Evolutionary conservation across 1,140 invertebrate species (phyloP).

Genomic region (Augochlora pura): DNA sequence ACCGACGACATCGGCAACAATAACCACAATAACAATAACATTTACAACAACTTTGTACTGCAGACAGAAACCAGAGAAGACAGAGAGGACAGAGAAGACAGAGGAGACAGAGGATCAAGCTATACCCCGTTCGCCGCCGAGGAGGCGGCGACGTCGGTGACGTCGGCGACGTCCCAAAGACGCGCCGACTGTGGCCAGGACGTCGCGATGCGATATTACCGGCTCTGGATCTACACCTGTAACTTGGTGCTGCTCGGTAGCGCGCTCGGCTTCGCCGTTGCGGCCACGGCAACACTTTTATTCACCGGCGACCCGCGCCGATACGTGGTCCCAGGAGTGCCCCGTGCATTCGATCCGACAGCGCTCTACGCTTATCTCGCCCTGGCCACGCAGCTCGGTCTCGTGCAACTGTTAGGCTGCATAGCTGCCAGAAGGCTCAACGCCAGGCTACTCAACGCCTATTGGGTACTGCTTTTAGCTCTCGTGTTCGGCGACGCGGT

Average conservation of each 20-base stretch:
- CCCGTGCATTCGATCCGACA: constrained; percentile 88
- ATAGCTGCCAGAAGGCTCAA: constrained; percentile 89
- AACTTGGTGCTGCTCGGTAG: constrained; percentile 91
- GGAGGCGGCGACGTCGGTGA: constrained; percentile 68
- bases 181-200: constrained; percentile 71
- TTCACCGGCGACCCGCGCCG: constrained; percentile 84
- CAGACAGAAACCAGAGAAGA: constrained; percentile 45
- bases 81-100: constrained; percentile 34
- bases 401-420: constrained; percentile 88
- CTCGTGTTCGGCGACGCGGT: constrained; percentile 91
- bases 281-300: constrained; percentile 86
- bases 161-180: constrained; percentile 65
- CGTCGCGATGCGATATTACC: constrained; percentile 87
- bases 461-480: constrained; percentile 90
- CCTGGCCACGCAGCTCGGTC: constrained; percentile 85
- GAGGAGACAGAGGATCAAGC: background rate
- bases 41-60: constrained; percentile 54
- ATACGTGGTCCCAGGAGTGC: constrained; percentile 86
- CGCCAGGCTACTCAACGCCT: constrained; percentile 89
- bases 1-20: constrained; percentile 55
- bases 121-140: constrained; percentile 62
- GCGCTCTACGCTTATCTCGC: constrained; percentile 92
- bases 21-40: constrained; percentile 62
- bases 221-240: constrained; percentile 95
- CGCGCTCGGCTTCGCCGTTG: constrained; percentile 89